A percentile compares a stretch with the other conserved stretches of the same genome.
These are phyloP conservation scores for Intellagama lesueurii DNA, from an alignment of 2,797 vertebrate species.

Conservation along the genomic window DNA sequence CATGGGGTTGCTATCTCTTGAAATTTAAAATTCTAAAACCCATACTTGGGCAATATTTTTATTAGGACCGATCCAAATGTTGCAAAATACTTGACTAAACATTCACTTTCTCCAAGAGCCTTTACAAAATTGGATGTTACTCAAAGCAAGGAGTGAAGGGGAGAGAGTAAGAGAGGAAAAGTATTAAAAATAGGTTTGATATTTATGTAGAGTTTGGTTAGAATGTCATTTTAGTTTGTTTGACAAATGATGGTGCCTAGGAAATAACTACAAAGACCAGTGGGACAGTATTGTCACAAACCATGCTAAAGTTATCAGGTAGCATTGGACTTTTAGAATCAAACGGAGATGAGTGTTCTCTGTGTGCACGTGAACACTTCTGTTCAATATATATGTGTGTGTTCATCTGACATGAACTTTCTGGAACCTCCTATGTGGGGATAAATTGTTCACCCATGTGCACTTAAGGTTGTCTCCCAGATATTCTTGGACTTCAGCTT, in stretches of 20 bases:
- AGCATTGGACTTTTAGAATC: not conserved
- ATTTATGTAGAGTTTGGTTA: not conserved
- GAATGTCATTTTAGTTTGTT: not conserved
- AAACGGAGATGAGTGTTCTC: not conserved
- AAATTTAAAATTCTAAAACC: not conserved
- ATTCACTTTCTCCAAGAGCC: not conserved
- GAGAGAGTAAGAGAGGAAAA: too few species aligned
- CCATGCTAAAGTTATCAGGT: not conserved
- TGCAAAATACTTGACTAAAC: not conserved
- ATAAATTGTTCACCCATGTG: not conserved
- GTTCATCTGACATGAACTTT: not conserved
- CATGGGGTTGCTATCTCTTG: not conserved
- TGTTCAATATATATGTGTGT: not conserved
- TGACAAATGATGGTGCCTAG: not conserved
- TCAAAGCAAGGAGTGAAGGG: not conserved
- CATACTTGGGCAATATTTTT: not conserved
- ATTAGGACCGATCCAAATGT: not conserved
- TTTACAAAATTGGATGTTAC: not conserved
- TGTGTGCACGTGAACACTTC: not conserved
- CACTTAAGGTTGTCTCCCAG: not conserved
- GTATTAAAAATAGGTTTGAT: not conserved
- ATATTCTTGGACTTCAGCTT: not conserved
- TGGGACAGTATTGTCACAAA: not conserved
- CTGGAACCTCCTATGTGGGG: not conserved
- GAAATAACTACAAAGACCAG: slow-evolving; percentile 4